Conservation (phyloP, 1,140 invertebrate genomes). For the Achatina immaculata region DNA sequence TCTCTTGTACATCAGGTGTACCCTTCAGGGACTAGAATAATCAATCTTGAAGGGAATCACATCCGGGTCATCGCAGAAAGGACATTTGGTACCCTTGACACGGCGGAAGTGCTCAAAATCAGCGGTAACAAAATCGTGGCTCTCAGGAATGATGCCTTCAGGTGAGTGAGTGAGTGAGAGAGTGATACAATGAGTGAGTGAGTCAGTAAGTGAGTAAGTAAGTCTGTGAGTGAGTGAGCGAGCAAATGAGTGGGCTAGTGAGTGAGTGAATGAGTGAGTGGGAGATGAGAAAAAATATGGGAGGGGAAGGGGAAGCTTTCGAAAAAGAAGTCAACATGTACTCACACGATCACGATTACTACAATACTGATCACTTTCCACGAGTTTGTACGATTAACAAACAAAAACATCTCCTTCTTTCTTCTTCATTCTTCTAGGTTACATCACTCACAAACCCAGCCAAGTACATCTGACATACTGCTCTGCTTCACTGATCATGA, state of each 20-base stretch:
- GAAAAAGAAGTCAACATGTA: no score
- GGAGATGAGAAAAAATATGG: background rate
- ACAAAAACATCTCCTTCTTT: no score
- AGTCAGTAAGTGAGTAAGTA: background rate
- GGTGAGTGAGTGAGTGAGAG: slow-evolving; percentile 13
- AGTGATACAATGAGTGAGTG: background rate
- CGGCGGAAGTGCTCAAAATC: slow-evolving; percentile 56
- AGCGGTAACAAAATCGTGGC: slow-evolving; percentile 55
- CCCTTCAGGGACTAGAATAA: slow-evolving; percentile 41
- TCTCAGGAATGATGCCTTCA: slow-evolving; percentile 51
- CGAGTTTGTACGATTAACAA: no score
- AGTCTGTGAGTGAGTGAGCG: background rate
- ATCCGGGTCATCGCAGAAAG: slow-evolving; percentile 46
- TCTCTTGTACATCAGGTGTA: slow-evolving; percentile 35
- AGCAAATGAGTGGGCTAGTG: no score
- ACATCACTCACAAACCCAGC: no score
- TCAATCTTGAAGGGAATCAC: slow-evolving; percentile 59
- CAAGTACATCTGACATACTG: no score
- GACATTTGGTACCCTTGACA: slow-evolving; percentile 46
- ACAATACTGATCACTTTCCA: no score
- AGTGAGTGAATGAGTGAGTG: background rate
- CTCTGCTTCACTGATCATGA: no score
- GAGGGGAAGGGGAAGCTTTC: no score
- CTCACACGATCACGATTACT: no score
- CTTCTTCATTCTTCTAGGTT: no score